Evolutionary conservation across 92 coral and sea anemone genomes (phyloP).

Genomic region (Diadumene lineata): DNA sequence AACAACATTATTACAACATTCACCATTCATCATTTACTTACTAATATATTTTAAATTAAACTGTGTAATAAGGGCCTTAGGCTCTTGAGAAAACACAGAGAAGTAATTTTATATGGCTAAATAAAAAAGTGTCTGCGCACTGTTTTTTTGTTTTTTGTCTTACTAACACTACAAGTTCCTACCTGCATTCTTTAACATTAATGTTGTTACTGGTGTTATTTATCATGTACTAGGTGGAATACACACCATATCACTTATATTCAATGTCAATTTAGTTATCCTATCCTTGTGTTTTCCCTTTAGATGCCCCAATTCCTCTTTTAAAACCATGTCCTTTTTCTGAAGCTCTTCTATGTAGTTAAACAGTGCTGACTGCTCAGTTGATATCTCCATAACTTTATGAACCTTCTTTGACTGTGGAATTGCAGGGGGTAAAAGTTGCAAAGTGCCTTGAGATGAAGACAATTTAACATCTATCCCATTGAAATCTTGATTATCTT

Average conservation of each 20-base stretch:
- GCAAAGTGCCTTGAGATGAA: conserved; percentile 12
- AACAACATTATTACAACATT: too few relatives aligned
- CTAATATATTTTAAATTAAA: too few relatives aligned
- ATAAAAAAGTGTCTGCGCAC: too few relatives aligned
- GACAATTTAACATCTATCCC: not conserved
- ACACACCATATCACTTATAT: conserved; percentile 58
- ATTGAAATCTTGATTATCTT: not conserved
- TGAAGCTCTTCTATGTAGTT: not conserved
- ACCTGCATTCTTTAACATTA: not conserved
- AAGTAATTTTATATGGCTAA: too few relatives aligned
- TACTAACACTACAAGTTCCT: too few relatives aligned
- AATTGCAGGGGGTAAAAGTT: not conserved
- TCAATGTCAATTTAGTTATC: conserved; percentile 48
- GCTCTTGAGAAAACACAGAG: too few relatives aligned
- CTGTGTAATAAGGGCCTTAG: too few relatives aligned
- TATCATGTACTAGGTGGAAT: conserved; percentile 39
- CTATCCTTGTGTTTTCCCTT: conserved; percentile 29
- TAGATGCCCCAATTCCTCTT: conserved; percentile 34
- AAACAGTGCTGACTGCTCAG: conserved; percentile 17
- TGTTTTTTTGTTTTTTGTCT: too few relatives aligned
- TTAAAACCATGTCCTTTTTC: conserved; percentile 15
- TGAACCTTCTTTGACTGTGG: conserved; percentile 13
- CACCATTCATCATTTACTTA: too few relatives aligned
- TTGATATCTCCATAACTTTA: not conserved
- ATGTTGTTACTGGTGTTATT: not conserved